phyloP scores from a whole-genome alignment of 2,888 invertebrate genomes.

The Druceiella hillmani region DNA sequence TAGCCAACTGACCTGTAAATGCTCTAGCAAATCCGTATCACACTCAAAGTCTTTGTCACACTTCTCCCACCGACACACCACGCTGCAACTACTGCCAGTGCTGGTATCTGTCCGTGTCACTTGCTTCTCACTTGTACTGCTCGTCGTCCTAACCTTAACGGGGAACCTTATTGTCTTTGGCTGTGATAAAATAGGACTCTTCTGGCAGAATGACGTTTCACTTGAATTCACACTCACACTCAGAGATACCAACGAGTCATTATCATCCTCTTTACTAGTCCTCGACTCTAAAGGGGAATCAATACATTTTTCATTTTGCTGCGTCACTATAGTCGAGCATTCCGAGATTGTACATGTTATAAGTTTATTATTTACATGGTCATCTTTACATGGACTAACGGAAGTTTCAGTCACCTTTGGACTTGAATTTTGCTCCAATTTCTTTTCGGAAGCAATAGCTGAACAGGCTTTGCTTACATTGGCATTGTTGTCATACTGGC shows the following conservation, averaged over 20 bases:
- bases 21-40: conserved; percentile 77
- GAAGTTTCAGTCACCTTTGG: too few species aligned
- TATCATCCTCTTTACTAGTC: conserved; percentile 43
- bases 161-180: conserved; percentile 81
- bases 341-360: too few species aligned
- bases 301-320: conserved; percentile 47
- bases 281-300: conserved; percentile 47
- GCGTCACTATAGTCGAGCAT: too few species aligned
- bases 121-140: too few species aligned
- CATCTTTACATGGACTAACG: too few species aligned
- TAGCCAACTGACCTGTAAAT: conserved; percentile 64
- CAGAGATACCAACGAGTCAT: conserved; percentile 43
- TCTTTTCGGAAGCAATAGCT: too few species aligned
- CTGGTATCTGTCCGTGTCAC: too few species aligned
- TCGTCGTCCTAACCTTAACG: conserved; percentile 46
- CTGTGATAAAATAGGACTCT: conserved; percentile 73
- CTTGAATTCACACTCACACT: conserved; percentile 43
- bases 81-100: conserved; percentile 44
- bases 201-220: conserved; percentile 43
- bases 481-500: too few species aligned
- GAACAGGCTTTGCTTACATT: too few species aligned
- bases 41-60: conserved; percentile 75
- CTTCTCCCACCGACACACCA: conserved; percentile 75
- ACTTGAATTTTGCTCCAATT: too few species aligned
- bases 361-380: too few species aligned